Base-by-base conservation (phyloP, 2,113 vertebrate genomes). In the Passer montanus region DNA sequence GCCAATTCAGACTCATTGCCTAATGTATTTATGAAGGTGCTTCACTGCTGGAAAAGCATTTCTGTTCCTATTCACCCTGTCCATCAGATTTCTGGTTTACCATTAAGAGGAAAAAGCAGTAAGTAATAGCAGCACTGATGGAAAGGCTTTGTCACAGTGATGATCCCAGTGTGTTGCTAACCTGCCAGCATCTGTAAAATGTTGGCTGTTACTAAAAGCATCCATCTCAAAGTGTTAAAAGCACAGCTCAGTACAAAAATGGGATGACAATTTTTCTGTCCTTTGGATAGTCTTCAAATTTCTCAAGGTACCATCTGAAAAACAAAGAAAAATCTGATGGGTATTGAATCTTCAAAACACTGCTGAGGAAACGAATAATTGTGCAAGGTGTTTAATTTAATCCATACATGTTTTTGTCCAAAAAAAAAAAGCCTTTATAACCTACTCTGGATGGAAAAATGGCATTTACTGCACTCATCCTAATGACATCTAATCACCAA, bases 261-360 rank as follows among this genome's bases (percentile, higher is more conserved):
- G 99, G 99, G 90, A 99, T 98, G 59, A 99, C 55, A 33, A 98
- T 98, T 97, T 99, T 99, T 91, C 99, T 98, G 47, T 67, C 91
- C 94, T 98, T 99, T 2, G 99, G 99, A 85, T 99, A 99, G 94
- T 99, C 98, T 97, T 99, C 98, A 97, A 99, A 99, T 97, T 99
- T 99, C 35, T 97, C 84, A 46, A 98, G 98, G 89, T 99, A 99
- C 99, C 99, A 99, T 88, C 99, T 99, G 97, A 68, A 98, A 96
- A 93, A 94, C 80, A 94, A 94, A 89, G 58, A 35, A 28, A 68
- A 91, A 80, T n/a, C 9, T 56, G 18, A 52, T 75, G 19, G 72
- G 11, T 14, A 90, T 12, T 7, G 8, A 69, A 17, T 55, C 60
- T 70, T 90, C 55, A 90, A 87, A 93, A 70, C 8, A 3, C 12